Evolutionary conservation across 2,113 vertebrate genomes (phyloP).

Genomic region (Dolichotis patagonum): DNA sequence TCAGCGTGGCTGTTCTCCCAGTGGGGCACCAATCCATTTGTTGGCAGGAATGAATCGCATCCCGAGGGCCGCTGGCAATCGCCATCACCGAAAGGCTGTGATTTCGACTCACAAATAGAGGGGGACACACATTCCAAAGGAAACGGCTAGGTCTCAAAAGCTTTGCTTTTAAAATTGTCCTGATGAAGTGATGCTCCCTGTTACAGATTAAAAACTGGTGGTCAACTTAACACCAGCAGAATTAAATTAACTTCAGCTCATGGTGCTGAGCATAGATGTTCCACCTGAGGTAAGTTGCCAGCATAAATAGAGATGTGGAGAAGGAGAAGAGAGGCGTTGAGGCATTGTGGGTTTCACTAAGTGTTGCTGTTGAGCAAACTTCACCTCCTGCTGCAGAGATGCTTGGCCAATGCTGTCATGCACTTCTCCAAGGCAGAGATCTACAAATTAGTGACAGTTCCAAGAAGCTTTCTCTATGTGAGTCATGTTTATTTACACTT

Average conservation of each 20-base stretch:
- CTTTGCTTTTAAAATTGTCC: background rate
- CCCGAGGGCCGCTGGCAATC: background rate
- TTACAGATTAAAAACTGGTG: no score
- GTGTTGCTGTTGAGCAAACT: no score
- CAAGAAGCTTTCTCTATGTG: background rate
- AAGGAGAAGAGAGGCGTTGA: no score
- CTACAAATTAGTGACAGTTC: background rate
- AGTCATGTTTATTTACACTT: background rate
- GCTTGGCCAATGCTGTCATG: background rate
- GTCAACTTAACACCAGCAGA: no score
- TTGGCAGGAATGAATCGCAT: background rate
- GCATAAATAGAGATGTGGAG: no score
- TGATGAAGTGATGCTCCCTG: background rate
- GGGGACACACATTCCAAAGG: background rate
- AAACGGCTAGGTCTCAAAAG: background rate
- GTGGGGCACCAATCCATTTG: background rate
- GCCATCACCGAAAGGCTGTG: background rate
- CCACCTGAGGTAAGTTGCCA: no score
- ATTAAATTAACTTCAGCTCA: no score
- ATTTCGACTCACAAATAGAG: background rate
- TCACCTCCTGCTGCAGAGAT: background rate
- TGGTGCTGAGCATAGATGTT: no score
- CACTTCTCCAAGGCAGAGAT: background rate
- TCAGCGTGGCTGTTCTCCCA: background rate
- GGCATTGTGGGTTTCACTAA: no score